Conservation (phyloP, 2,113 vertebrate species). For the Campylorhamphus procurvoides region DNA sequence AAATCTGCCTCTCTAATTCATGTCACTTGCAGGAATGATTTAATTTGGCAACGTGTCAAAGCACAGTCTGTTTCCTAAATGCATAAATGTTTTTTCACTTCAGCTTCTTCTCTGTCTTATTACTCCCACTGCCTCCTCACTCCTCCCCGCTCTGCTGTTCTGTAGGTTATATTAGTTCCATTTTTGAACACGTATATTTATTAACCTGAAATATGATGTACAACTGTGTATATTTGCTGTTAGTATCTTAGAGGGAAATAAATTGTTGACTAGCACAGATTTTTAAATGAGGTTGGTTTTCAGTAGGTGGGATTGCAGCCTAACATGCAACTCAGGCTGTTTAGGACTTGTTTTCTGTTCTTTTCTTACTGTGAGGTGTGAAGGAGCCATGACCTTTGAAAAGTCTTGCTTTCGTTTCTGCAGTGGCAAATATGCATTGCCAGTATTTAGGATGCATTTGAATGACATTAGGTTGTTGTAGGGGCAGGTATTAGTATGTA, state of each 20-base stretch:
- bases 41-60: conserved; percentile 33
- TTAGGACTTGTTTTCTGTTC: background rate
- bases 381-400: background rate
- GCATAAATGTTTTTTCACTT: conserved; percentile 38
- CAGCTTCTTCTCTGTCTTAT: background rate
- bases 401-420: background rate
- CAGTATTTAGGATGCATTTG: background rate
- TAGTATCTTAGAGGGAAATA: background rate
- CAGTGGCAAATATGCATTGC: background rate
- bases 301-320: background rate
- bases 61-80: conserved; percentile 60
- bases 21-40: conserved; percentile 26
- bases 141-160: background rate
- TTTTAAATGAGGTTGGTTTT: background rate
- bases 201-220: background rate
- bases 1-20: conserved; percentile 7
- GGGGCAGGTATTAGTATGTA: background rate
- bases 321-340: background rate
- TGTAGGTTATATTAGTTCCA: background rate
- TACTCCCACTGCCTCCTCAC: background rate
- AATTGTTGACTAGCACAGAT: background rate
- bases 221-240: background rate
- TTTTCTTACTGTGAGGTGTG: background rate
- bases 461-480: background rate
- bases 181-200: background rate